Base-by-base conservation (phyloP, 2,113 vertebrate species). In the Colaptes auratus region DNA sequence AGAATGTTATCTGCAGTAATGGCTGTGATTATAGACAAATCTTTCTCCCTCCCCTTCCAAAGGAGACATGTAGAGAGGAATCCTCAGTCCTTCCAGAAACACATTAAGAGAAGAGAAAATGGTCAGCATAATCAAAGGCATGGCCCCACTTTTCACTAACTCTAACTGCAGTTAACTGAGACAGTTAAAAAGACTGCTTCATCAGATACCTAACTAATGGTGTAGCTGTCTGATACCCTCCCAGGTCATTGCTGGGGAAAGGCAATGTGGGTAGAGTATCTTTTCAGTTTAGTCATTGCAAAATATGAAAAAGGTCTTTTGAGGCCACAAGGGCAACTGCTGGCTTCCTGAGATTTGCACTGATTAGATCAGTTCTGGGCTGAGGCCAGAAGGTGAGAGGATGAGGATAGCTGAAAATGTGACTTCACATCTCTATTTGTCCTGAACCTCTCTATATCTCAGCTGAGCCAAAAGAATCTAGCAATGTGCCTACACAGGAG, bases 371-470 rank as follows among this genome's bases (percentile, higher is more conserved):
- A 93, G 44, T 59, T 23, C 24, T 82, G 65, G 42, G 35, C 56
- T 67, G 63, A 46, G 30, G 53, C 73, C 65, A 83, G 84, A 42
- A 87, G 69, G 66, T 60, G 78, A 72, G 46, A 78, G 55, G 35
- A 27, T 72, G 72, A 93, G 60, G 35, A 90, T 69, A 12, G 82
- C 59, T 84, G 70, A 92, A 91, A 72, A 82, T 81, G 69, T 90
- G 6, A 53, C n/a, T 95, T 88, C 39, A 60, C 4, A 2, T 46
- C 52, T 79, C 66, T 46, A 3, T 80, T 66, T 76, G 46, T 88
- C 50, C 65, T 74, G 48, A 73, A 67, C 42, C 9, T 64, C 33
- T 64, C 36, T 42, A 0, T 67, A 52, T 70, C 20, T 91, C 36
- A 81, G 31, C 23, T 69, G 48, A 91, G 53, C 31, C 30, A 71